Percentiles rank a stretch among this genome's conserved stretches.
These are phyloP conservation scores for Cacoxenus indagator DNA, from an alignment of 2,888 invertebrate genomes.

Conservation along the genomic window DNA sequence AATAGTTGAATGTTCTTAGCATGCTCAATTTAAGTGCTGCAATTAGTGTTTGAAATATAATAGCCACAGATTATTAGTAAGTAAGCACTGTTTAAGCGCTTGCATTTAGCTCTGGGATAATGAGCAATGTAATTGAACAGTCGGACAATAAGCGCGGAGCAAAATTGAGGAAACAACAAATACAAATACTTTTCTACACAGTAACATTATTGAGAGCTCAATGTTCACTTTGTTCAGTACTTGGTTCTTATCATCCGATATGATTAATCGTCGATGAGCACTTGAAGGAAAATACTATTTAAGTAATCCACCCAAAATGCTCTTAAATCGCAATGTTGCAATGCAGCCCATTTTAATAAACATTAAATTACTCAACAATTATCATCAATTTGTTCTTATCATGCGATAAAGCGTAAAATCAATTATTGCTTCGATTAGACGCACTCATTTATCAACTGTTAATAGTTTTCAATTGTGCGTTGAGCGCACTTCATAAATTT, in stretches of 20 bases:
- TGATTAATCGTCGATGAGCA: too few relatives aligned
- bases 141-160: not conserved
- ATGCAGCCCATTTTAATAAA: not conserved
- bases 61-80: slow-evolving; percentile 31
- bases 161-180: not conserved
- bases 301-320: not conserved
- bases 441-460: slow-evolving; percentile 38
- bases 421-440: slow-evolving; percentile 42
- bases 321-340: not conserved
- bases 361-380: slow-evolving; percentile 51
- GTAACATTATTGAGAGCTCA: too few relatives aligned
- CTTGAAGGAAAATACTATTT: too few relatives aligned
- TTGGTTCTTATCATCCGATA: too few relatives aligned
- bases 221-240: too few relatives aligned
- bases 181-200: too few relatives aligned
- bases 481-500: slow-evolving; percentile 2
- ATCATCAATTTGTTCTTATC: slow-evolving; percentile 43
- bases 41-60: slow-evolving; percentile 39
- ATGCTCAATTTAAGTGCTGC: slow-evolving; percentile 35
- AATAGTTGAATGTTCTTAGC: not conserved
- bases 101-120: not conserved
- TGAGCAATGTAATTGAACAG: not conserved
- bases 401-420: slow-evolving; percentile 57
- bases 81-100: slow-evolving; percentile 9
- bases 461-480: slow-evolving; percentile 53